These are phyloP conservation scores for Coleophora deauratella DNA, from an alignment of 2,888 invertebrate genomes.

Conservation along the genomic window DNA sequence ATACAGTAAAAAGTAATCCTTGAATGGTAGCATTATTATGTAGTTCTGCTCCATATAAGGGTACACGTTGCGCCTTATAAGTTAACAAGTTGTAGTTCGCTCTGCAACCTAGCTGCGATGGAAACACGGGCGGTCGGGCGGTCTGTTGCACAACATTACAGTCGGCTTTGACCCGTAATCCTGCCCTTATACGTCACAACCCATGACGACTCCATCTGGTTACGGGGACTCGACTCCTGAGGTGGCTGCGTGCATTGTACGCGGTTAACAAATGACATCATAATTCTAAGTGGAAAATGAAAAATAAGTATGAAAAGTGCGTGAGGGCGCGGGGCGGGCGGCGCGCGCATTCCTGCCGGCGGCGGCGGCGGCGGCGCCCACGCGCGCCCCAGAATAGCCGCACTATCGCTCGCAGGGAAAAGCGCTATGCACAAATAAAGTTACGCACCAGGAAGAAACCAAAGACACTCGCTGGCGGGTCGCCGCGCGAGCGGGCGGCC, in stretches of 20 bases:
- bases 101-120: constrained; percentile 42
- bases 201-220: too few species aligned
- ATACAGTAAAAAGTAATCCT: constrained; percentile 41
- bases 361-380: constrained; percentile 33
- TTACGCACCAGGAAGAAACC: constrained; percentile 52
- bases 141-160: constrained; percentile 26
- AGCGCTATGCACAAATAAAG: constrained; percentile 69
- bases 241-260: too few species aligned
- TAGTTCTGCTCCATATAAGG: constrained; percentile 48
- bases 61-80: constrained; percentile 52
- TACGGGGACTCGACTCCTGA: too few species aligned
- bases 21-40: constrained; percentile 56
- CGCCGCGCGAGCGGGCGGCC: constrained; percentile 20
- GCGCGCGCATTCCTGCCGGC: constrained; percentile 30
- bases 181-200: too few species aligned
- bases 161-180: too few species aligned
- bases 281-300: constrained; percentile 28
- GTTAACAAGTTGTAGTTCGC: constrained; percentile 65
- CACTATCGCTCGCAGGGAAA: constrained; percentile 58
- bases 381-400: constrained; percentile 58
- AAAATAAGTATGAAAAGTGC: constrained; percentile 37
- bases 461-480: constrained; percentile 49
- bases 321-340: constrained; percentile 16
- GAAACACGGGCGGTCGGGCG: constrained; percentile 40
- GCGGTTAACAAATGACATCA: constrained; percentile 25